These are phyloP conservation scores for Ostrea edulis DNA, from an alignment of 1,140 invertebrate species.

Conservation along the genomic window DNA sequence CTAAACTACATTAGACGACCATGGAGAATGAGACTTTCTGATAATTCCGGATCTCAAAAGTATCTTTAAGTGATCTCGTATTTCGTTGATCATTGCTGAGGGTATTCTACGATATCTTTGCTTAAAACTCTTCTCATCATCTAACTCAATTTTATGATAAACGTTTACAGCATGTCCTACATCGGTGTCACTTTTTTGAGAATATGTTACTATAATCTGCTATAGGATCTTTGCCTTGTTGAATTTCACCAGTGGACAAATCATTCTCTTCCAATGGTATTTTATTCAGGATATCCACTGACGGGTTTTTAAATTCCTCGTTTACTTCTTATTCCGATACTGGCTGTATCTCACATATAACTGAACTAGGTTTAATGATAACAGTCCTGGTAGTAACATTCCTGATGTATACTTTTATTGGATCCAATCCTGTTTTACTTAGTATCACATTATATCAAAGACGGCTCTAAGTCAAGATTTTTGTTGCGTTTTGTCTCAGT, in stretches of 20 bases:
- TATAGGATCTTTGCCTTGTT: constrained; percentile 40
- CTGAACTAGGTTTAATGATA: not conserved
- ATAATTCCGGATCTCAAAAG: no score
- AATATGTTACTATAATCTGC: constrained; percentile 43
- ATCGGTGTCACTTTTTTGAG: constrained; percentile 38
- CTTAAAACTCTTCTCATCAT: no score
- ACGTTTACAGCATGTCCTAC: no score
- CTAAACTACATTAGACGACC: constrained; percentile 42
- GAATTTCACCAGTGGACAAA: constrained; percentile 4
- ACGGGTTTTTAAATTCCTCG: not conserved
- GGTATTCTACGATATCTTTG: no score
- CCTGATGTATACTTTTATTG: not conserved
- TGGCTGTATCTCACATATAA: constrained; percentile 46
- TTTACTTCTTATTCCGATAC: constrained; percentile 7
- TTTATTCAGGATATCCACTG: not conserved
- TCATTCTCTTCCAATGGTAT: constrained; percentile 21
- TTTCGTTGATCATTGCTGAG: no score
- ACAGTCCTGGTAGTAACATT: constrained; percentile 40
- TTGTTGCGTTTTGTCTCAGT: no score
- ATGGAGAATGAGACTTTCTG: constrained; percentile 48
- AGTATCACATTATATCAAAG: not conserved
- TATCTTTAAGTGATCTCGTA: no score
- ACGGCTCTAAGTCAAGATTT: not conserved
- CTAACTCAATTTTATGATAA: no score
- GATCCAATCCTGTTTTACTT: not conserved